Base-by-base conservation (phyloP, 2,888 invertebrate genomes). In the Archaeoteleia sp. region DNA sequence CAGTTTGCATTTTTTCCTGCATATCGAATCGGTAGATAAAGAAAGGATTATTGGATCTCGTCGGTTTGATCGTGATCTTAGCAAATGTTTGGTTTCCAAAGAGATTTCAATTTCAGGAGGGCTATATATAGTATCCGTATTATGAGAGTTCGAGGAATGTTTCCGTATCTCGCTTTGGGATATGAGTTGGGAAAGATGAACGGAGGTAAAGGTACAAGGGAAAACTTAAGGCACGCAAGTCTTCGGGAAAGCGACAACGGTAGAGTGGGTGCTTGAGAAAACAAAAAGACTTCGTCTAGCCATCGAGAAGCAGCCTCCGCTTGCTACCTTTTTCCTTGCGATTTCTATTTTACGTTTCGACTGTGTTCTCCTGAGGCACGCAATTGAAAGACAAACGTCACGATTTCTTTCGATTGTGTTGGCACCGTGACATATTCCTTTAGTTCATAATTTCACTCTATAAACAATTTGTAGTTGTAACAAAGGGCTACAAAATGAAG, bases 181-280 rank as follows among this genome's bases (percentile, higher is more conserved):
- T 30, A 32, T 10, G 17, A 32, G 45, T 9, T 10, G 14, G 32
- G 6, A 20, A 7, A 13, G 39, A 46, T 48, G 57, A 32, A 58
- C 39, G 23, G 42, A 20, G 13, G 10, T 12, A 27, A 45, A 14
- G 37, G 14, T 20, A 20, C 9, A 35, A 45, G 35, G 30, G 55
- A 37, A 45, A 55, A 55, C 46, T 46, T 40, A 32, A 40, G 57
- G 37, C 57, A 48, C 40, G 42, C 35, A 35, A 27, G 14, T 35
- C 35, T 13, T 17, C 37, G 23, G 32, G 14, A 46, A 57, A 32
- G 51, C 60, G 60, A 51, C 60, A 60, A 51, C 51, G 42, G 45
- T 27, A 23, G 14, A 61, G 45, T 61, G 37, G 61, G 45, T 53
- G 53, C 53, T 61, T 53, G 43, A 45, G 61, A 45, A 61, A 61